Conservation (phyloP, 35 echinoderm and acorn worm genomes). For the Lytechinus pictus region DNA sequence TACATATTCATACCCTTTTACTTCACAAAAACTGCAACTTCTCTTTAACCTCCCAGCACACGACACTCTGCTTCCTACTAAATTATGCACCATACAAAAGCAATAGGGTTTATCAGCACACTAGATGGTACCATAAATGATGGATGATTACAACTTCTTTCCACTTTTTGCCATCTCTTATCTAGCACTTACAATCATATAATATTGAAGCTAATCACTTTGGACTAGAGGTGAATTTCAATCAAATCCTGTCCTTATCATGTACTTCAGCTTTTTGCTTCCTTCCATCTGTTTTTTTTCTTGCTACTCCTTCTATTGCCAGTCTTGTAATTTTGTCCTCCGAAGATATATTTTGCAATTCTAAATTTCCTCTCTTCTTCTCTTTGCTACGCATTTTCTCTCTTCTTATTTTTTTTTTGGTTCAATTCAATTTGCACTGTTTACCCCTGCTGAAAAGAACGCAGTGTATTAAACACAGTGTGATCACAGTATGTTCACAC, state of each 20-base stretch:
- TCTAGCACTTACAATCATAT: not conserved
- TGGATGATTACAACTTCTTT: not conserved
- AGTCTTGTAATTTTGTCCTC: no score
- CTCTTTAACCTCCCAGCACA: not conserved
- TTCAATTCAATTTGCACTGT: not conserved
- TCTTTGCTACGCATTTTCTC: not conserved
- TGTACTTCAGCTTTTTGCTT: not conserved
- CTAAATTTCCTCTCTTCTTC: not conserved
- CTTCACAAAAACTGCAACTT: no score
- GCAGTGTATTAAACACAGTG: no score
- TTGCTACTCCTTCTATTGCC: no score
- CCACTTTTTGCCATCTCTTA: not conserved
- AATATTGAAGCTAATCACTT: not conserved
- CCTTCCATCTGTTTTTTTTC: not conserved
- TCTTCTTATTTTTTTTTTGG: not conserved
- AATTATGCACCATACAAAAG: not conserved
- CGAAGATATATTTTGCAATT: not conserved
- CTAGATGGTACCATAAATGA: not conserved
- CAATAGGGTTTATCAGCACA: not conserved
- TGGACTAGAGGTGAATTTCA: not conserved
- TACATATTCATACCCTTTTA: no score
- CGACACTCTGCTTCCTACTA: not conserved
- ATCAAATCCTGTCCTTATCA: not conserved
- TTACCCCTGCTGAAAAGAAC: not conserved
- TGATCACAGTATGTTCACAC: no score